Evolutionary conservation across 2,113 vertebrate genomes (phyloP).

Genomic region (Gobius niger): DNA sequence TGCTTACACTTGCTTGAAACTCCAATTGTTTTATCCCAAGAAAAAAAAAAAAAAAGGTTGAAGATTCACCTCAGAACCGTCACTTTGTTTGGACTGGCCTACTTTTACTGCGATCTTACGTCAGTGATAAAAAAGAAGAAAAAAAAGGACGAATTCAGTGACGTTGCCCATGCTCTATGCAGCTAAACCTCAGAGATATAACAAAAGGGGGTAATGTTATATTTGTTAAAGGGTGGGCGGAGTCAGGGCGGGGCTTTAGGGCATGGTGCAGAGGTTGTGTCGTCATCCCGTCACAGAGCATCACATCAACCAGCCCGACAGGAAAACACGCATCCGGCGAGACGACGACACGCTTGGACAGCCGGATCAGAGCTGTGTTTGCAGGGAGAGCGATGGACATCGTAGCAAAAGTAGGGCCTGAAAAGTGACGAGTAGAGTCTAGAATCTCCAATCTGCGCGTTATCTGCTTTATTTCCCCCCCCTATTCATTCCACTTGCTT

Average conservation of each 20-base stretch:
- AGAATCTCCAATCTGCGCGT: not conserved
- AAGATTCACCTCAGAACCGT: too few relatives aligned
- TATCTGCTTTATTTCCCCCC: too few relatives aligned
- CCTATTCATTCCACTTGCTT: too few relatives aligned
- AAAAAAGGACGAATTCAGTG: conserved; percentile 29
- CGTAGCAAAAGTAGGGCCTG: not conserved
- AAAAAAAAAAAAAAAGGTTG: too few relatives aligned
- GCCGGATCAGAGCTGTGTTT: not conserved
- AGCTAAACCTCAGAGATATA: conserved; percentile 22
- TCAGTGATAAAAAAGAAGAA: not conserved
- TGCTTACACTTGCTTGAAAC: conserved; percentile 29
- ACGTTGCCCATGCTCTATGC: conserved; percentile 31
- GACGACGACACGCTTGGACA: conserved; percentile 2
- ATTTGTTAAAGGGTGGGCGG: conserved; percentile 48
- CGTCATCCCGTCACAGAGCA: conserved; percentile 54
- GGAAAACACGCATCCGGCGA: conserved; percentile 20
- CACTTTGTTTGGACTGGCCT: not conserved
- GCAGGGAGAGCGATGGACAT: not conserved
- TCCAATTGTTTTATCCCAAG: conserved; percentile 1
- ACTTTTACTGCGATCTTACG: not conserved
- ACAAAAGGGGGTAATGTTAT: conserved; percentile 24
- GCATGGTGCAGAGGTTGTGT: not conserved
- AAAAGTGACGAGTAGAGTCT: not conserved
- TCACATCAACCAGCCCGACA: conserved; percentile 62
- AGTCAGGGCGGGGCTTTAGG: conserved; percentile 16